These are phyloP conservation scores for Misgurnus mizolepis DNA, from an alignment of 2,113 vertebrate species.

Conservation along the genomic window DNA sequence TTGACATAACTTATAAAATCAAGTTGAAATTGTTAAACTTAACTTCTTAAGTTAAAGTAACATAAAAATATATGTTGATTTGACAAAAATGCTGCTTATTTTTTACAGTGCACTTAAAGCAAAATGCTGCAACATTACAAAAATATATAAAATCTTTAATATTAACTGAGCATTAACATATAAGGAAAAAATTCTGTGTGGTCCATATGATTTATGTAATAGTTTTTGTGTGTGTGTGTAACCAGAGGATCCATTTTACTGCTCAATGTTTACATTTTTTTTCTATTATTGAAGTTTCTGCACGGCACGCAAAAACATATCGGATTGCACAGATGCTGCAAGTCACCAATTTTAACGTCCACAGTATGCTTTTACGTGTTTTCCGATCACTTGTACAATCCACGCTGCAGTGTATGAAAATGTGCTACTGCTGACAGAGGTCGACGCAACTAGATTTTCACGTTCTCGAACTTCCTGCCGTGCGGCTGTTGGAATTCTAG, in stretches of 20 bases:
- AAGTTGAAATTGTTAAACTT: too few relatives aligned
- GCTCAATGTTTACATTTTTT: not conserved
- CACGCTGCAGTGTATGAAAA: not conserved
- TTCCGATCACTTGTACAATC: not conserved
- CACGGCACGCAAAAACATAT: not conserved
- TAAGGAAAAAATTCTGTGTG: not conserved
- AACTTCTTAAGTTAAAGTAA: too few relatives aligned
- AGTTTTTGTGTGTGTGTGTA: not conserved
- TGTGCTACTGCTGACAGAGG: constrained; percentile 3
- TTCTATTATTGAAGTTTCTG: constrained; percentile 8
- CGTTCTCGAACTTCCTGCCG: constrained; percentile 22
- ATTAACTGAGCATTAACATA: too few relatives aligned
- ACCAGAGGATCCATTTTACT: not conserved
- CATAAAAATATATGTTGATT: too few relatives aligned
- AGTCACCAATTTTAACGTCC: not conserved
- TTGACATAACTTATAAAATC: too few relatives aligned
- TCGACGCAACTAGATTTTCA: constrained; percentile 21
- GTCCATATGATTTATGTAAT: not conserved
- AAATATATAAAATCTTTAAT: too few relatives aligned
- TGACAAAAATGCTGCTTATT: too few relatives aligned
- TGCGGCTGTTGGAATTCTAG: constrained; percentile 4
- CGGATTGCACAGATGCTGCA: not conserved
- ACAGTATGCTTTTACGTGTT: not conserved
- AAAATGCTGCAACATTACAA: too few relatives aligned
- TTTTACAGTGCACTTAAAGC: too few relatives aligned